Evolutionary conservation across 2,797 vertebrate species (phyloP).

Genomic region (Ceyx erithaca): DNA sequence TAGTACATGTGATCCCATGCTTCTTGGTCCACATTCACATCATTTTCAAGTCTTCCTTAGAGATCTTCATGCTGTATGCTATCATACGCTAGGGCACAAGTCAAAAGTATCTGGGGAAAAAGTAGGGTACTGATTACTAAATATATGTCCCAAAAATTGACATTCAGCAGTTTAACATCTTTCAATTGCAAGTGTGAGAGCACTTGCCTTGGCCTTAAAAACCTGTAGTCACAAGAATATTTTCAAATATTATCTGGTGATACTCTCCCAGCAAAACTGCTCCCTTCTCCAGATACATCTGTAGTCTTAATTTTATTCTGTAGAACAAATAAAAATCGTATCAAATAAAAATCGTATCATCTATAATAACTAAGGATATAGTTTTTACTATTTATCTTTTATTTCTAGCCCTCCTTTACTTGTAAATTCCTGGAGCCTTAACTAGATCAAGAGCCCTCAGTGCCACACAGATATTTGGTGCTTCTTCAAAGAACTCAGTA

Average conservation of each 20-base stretch:
- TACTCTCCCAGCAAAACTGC: neutral
- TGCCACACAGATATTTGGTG: neutral
- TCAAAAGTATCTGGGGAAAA: neutral
- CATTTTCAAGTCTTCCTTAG: neutral
- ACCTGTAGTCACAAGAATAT: neutral
- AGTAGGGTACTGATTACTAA: neutral
- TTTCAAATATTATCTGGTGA: neutral
- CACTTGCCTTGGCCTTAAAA: neutral
- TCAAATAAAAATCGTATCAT: neutral
- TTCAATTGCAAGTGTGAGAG: neutral
- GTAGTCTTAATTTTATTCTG: neutral
- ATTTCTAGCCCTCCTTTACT: neutral
- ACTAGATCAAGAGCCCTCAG: neutral
- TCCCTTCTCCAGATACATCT: neutral
- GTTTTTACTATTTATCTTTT: neutral
- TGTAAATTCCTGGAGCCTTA: neutral
- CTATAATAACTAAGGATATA: neutral
- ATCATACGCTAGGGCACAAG: neutral
- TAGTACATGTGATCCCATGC: neutral
- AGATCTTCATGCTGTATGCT: neutral
- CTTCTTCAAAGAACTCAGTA: neutral
- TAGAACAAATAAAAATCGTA: neutral
- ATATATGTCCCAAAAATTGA: neutral
- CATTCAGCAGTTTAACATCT: neutral
- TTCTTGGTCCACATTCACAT: neutral